Percentiles rank a stretch among this genome's conserved stretches.
These are phyloP conservation scores for Halisarca cf. caerulea DNA, from an alignment of 37 sponge, comb jelly and placozoan species.

Conservation along the genomic window DNA sequence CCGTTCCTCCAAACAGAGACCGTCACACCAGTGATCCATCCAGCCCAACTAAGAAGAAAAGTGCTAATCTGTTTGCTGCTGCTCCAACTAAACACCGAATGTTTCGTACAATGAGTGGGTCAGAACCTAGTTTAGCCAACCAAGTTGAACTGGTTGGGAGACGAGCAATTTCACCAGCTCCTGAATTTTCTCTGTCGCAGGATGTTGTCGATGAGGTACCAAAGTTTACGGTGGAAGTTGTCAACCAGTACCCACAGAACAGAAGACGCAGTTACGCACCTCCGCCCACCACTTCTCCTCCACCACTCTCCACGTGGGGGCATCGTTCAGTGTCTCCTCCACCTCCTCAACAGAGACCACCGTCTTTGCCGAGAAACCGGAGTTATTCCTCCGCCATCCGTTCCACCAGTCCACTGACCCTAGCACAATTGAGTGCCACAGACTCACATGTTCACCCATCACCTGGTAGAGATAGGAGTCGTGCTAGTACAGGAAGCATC, in stretches of 20 bases:
- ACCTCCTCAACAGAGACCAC: neutral
- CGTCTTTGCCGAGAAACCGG: neutral
- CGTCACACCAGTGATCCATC: neutral
- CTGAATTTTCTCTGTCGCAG: neutral
- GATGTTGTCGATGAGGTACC: neutral
- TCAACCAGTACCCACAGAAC: neutral
- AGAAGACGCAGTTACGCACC: neutral
- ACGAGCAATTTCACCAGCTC: neutral
- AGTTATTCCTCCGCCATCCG: neutral
- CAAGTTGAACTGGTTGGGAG: neutral
- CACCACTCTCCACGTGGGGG: neutral
- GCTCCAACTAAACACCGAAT: neutral
- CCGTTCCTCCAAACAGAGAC: neutral
- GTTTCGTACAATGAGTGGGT: neutral
- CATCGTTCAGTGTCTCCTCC: neutral
- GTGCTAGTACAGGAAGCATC: neutral
- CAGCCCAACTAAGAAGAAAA: neutral
- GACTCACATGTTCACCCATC: neutral
- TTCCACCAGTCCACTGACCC: neutral
- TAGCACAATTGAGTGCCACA: neutral
- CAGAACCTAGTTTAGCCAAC: neutral
- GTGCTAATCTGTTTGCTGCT: neutral
- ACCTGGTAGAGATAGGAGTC: neutral
- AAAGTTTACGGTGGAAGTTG: conserved; percentile 12
- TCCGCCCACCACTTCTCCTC: neutral